phyloP scores from a whole-genome alignment of 2,888 invertebrate genomes.

The Cantharis nigra region DNA sequence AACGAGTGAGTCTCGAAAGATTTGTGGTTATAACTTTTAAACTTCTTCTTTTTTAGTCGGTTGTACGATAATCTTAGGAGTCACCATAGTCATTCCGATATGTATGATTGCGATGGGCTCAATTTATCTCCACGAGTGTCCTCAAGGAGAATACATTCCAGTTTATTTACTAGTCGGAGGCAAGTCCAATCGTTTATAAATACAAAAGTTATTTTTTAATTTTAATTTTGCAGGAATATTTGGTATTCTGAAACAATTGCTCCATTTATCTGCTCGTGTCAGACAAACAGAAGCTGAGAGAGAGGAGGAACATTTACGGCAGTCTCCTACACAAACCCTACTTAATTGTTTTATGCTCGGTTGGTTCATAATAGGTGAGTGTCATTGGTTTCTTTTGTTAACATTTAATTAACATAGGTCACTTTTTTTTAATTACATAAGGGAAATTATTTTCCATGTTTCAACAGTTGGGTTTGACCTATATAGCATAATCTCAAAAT shows the following conservation, averaged over 20 bases:
- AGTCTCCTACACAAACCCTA: slow-evolving; percentile 61
- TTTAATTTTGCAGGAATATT: slow-evolving; percentile 58
- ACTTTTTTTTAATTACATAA: not conserved
- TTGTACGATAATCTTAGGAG: slow-evolving; percentile 66
- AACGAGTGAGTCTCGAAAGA: slow-evolving; percentile 58
- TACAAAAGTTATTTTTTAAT: not conserved
- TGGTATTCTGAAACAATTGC: slow-evolving; percentile 66
- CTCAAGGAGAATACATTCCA: slow-evolving; percentile 69
- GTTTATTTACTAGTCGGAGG: slow-evolving; percentile 71
- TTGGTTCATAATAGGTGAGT: slow-evolving; percentile 70
- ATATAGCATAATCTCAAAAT: not conserved
- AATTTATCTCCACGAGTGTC: slow-evolving; percentile 67
- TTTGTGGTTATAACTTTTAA: not conserved
- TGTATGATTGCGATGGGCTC: slow-evolving; percentile 72
- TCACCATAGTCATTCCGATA: slow-evolving; percentile 67
- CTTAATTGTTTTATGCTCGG: slow-evolving; percentile 68
- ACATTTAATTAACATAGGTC: not conserved
- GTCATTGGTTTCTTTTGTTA: not conserved
- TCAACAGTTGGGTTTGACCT: not conserved
- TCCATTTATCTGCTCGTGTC: slow-evolving; percentile 62
- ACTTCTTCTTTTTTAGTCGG: slow-evolving; percentile 61
- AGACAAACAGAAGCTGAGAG: slow-evolving; percentile 60
- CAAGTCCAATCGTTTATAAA: slow-evolving; percentile 32
- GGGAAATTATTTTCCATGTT: not conserved
- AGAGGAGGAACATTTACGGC: slow-evolving; percentile 60